Base-by-base conservation (phyloP, 92 coral and sea anemone genomes). In the Blastomussa wellsi region DNA sequence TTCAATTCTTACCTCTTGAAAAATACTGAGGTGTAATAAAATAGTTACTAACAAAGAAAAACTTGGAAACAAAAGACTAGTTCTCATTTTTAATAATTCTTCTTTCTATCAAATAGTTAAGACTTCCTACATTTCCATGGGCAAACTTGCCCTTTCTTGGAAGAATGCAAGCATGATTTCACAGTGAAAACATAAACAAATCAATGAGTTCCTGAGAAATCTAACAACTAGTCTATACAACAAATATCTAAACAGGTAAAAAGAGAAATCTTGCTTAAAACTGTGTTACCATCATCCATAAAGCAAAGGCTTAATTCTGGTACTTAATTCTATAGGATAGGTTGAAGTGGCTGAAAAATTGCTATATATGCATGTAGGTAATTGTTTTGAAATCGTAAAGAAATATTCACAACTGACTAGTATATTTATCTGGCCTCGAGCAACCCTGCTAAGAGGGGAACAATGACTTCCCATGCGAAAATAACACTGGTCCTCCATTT, bases 381-480 rank as follows among this genome's bases (percentile, higher is more conserved):
- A 36, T 53, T 53, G 52, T 57, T 31, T 42, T 28, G 32, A 60
- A 60, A 83, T 62, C 19, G 8, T 48, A 62, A 60, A 29, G 57
- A 59, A 29, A 44, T 59, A 5, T 39, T 65, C 31, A 60, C 38
- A 55, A 37, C 69, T n/a, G 29, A 20, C 53, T 35, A 7, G n/a
- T n/a, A n/a, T n/a, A n/a, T n/a, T 49, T 33, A 36, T 60, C 57
- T 62, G 78, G 36, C 20, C 49, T 73, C 36, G 39, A 35, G 76
- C 36, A 69, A 81, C 76, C 76, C 48, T 22, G 42, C 65, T 31
- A 16, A 5, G 76, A 31, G 14, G 32, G 47, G 28, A 48, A 81
- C 85, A 81, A 81, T 64, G 83, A 39, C 35, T 4, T 41, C 74
- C 20, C 44, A 59, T 2, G 36, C 36, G 3, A 79, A 79, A n/a